Evolutionary conservation across 1,140 invertebrate species (phyloP), one percentile per base, ranked within the genome.

Genomic region (Drosophila aff.): DNA sequence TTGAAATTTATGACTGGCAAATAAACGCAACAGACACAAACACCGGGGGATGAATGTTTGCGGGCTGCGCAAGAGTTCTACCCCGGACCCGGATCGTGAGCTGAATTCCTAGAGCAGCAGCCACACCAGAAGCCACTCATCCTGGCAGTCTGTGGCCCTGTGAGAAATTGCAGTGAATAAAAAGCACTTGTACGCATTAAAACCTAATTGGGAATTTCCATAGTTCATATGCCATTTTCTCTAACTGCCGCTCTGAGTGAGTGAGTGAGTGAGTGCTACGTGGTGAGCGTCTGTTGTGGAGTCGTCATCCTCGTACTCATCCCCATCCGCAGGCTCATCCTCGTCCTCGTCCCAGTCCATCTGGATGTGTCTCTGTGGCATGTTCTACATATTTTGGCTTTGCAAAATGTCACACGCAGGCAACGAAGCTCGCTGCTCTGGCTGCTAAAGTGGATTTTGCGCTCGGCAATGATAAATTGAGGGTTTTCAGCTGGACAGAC

Each of bases 1-100:
- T 90, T 90, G 85, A 90, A 90, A 90, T 90, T 90, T 90, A 90
- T 90, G 85, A 90, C 85, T 91, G 85, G 79, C 79, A 90, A 90
- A 85, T 89, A 78, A 60, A 79, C 77, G 72, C 67, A 87, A 78
- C 79, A 80, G 76, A 69, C 71, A 72, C 50, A 43, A 40, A 57
- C 53, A 57, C 21, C 55, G 10, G 46, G 44, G 79, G 28, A 23
- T 57, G 53, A 10, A 55, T 55, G 52, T 55, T 55, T 40, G 38
- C 28, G 26, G 55, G n/a, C 21, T 26, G 52, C 23, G 52, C 36
- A 5, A 57, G 21, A 41, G 43, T 38, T 49, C n/a, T 40, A 63
- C 68, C 46, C 53, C 11, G 44, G 63, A 60, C 65, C 67, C 15
- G 44, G 66, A 66, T 85, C 81, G 81, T 89, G 85, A 89, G 78